A percentile compares a stretch with the other conserved stretches of the same genome.
These are phyloP conservation scores for Otus scops DNA, from an alignment of 2,797 vertebrate species.

Conservation along the genomic window DNA sequence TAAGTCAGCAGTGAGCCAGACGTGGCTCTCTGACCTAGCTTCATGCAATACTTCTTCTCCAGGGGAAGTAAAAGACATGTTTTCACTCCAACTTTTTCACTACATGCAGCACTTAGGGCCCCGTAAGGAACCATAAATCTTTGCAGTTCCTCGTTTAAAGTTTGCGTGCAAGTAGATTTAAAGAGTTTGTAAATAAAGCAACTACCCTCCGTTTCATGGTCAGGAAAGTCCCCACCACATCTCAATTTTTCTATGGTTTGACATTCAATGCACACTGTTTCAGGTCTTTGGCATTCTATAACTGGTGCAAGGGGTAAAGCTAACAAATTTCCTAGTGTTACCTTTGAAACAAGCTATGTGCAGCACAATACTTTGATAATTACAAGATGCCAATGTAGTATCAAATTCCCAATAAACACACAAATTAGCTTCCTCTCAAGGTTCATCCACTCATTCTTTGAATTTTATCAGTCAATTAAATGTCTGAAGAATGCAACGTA, in stretches of 20 bases:
- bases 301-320: background rate
- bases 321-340: background rate
- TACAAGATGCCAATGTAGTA: background rate
- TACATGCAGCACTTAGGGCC: background rate
- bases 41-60: background rate
- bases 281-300: background rate
- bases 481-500: background rate
- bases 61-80: background rate
- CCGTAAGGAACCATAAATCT: conserved; percentile 8
- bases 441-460: background rate
- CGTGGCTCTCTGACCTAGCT: background rate
- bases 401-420: background rate
- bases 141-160: background rate
- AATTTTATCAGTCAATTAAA: conserved; percentile 53
- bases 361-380: background rate
- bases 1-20: conserved; percentile 25
- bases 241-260: background rate
- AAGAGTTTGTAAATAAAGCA: background rate
- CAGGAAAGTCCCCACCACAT: background rate
- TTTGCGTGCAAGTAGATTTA: background rate
- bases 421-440: background rate
- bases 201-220: background rate
- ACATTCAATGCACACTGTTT: background rate
- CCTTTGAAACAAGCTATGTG: background rate
- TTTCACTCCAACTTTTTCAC: conserved; percentile 18